Evolutionary conservation across 2,113 vertebrate genomes (phyloP).

Genomic region (Odocoileus virginianus): DNA sequence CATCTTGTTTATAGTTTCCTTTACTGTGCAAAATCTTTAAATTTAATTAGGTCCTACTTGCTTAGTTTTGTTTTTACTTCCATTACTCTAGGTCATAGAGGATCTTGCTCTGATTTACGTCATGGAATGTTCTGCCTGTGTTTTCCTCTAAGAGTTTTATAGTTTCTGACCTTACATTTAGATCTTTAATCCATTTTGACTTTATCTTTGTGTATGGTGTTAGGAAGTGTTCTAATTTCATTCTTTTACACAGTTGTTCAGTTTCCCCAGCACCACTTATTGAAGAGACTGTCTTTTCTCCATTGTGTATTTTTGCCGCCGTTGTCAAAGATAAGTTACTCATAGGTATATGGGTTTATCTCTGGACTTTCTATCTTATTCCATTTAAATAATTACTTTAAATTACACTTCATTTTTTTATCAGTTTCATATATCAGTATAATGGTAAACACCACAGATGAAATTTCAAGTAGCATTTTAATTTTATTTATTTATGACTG

Average conservation of each 20-base stretch:
- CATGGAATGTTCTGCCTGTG: neutral
- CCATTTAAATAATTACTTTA: neutral
- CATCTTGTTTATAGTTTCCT: neutral
- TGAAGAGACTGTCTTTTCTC: neutral
- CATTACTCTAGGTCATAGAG: neutral
- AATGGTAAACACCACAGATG: neutral
- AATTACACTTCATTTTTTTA: neutral
- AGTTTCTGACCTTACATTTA: neutral
- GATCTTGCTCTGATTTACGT: neutral
- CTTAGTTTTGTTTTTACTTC: neutral
- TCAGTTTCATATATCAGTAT: neutral
- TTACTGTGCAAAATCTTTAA: neutral
- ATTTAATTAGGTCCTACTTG: neutral
- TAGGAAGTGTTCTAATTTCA: neutral
- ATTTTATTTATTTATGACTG: neutral
- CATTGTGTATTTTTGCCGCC: neutral
- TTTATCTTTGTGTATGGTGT: neutral
- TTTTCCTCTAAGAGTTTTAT: neutral
- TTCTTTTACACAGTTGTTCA: neutral
- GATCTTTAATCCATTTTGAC: neutral
- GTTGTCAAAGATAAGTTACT: neutral
- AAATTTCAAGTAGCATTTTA: neutral
- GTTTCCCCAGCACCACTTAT: neutral
- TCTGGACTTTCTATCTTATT: neutral
- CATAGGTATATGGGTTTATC: neutral